Percentiles rank a stretch among this genome's conserved stretches.
Evolutionary conservation across 2,888 invertebrate species (phyloP).

Genomic region (Horisme vitalbata): DNA sequence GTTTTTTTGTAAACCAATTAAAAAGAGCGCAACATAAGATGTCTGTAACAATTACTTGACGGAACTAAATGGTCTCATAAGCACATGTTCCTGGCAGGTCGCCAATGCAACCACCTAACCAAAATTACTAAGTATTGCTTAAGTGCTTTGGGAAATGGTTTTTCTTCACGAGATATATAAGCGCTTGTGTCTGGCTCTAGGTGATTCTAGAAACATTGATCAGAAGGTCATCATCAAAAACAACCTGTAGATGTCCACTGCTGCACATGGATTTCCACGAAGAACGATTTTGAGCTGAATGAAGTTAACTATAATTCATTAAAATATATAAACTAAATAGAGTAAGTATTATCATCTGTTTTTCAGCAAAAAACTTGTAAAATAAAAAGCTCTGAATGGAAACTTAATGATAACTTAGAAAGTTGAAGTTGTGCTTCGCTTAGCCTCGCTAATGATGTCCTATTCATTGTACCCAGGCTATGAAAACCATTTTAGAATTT

Average conservation of each 20-base stretch:
- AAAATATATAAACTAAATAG: no score
- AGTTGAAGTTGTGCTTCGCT: slow-evolving; percentile 18
- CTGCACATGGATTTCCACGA: no score
- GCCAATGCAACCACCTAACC: slow-evolving; percentile 9
- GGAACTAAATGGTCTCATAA: no score
- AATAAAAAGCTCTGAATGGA: slow-evolving; percentile 4
- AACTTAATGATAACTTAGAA: slow-evolving; percentile 15
- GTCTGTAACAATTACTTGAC: slow-evolving; percentile 19
- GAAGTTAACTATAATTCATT: no score
- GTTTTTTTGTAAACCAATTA: slow-evolving; percentile 5
- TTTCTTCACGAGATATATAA: no score
- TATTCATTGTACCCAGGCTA: slow-evolving; percentile 8
- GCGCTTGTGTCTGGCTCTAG: no score
- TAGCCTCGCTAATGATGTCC: slow-evolving; percentile 12
- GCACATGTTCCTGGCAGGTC: slow-evolving; percentile 16
- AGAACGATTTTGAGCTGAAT: no score
- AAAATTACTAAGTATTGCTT: slow-evolving; percentile 13
- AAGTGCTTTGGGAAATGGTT: not conserved
- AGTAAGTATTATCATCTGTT: no score
- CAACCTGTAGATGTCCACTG: no score
- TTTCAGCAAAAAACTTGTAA: not conserved
- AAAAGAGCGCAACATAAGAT: slow-evolving; percentile 7
- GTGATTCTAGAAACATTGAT: no score
- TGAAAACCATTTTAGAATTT: not conserved
- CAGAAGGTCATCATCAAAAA: no score